These are phyloP conservation scores for Sinocyclocheilus maitianheensis DNA, from an alignment of 2,113 vertebrate genomes.

Conservation along the genomic window DNA sequence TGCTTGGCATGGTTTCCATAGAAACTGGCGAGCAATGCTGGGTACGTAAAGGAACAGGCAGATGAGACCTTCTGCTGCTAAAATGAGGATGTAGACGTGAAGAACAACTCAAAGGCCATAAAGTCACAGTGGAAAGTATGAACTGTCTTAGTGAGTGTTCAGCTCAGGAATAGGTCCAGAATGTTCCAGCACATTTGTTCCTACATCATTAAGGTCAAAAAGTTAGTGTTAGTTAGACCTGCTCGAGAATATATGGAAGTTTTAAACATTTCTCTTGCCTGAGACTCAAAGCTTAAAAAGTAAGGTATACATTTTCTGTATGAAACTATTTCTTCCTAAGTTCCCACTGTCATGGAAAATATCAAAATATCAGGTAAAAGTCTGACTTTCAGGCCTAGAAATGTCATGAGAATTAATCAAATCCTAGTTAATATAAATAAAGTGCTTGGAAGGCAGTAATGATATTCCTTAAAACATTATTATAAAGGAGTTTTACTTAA, in stretches of 20 bases:
- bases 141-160: constrained; percentile 61
- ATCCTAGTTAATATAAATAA: not conserved
- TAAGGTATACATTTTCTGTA: not conserved
- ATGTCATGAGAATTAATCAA: not conserved
- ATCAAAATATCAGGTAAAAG: not conserved
- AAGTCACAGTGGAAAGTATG: constrained; percentile 64
- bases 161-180: constrained; percentile 34
- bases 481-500: not conserved
- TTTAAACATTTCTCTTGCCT: constrained; percentile 7
- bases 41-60: constrained; percentile 64
- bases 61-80: constrained; percentile 60
- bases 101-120: constrained; percentile 63
- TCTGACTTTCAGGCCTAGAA: not conserved
- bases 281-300: constrained; percentile 11
- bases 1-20: constrained; percentile 58
- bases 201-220: constrained; percentile 50
- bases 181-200: constrained; percentile 56
- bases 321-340: not conserved
- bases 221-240: constrained; percentile 31
- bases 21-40: constrained; percentile 49
- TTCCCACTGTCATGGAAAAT: not conserved
- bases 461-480: not conserved
- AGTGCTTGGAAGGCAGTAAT: not conserved
- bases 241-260: constrained; percentile 31
- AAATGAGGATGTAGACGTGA: constrained; percentile 69